Conservation (phyloP, 2,888 invertebrate genomes). For the Stenurella melanura region DNA sequence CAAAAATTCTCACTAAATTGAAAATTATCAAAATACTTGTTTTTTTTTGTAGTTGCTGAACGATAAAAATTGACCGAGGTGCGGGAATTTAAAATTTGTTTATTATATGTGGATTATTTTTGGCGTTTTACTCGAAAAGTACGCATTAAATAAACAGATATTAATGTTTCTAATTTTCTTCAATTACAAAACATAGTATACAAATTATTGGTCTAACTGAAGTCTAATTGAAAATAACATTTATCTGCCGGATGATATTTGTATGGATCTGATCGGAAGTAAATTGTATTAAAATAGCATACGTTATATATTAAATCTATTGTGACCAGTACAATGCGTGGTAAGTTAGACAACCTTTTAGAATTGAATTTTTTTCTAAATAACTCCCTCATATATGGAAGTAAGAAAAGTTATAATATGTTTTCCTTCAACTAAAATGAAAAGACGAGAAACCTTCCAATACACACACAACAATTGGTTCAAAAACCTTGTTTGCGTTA, state of each 20-base stretch:
- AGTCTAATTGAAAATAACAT: neutral
- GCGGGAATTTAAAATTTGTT: too few relatives aligned
- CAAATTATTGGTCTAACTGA: too few relatives aligned
- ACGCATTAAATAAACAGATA: too few relatives aligned
- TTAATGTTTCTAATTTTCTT: too few relatives aligned
- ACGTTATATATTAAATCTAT: neutral
- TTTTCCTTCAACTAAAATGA: neutral
- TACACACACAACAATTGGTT: slow-evolving; percentile 28
- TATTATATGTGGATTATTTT: too few relatives aligned
- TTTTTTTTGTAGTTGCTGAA: too few relatives aligned
- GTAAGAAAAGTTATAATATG: neutral
- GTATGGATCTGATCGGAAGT: neutral
- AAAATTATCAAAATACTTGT: too few relatives aligned
- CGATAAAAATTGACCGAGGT: too few relatives aligned
- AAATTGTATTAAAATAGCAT: neutral
- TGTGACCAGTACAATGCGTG: neutral
- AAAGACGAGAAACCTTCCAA: neutral
- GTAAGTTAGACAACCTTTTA: neutral
- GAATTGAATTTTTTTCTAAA: neutral
- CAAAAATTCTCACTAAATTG: too few relatives aligned
- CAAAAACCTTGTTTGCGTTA: slow-evolving; percentile 28
- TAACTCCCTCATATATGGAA: neutral
- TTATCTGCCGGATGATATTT: neutral
- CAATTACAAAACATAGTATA: too few relatives aligned
- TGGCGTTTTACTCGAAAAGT: too few relatives aligned